These are phyloP conservation scores for Orycteropus afer DNA, from an alignment of 2,113 vertebrate species.

Conservation along the genomic window DNA sequence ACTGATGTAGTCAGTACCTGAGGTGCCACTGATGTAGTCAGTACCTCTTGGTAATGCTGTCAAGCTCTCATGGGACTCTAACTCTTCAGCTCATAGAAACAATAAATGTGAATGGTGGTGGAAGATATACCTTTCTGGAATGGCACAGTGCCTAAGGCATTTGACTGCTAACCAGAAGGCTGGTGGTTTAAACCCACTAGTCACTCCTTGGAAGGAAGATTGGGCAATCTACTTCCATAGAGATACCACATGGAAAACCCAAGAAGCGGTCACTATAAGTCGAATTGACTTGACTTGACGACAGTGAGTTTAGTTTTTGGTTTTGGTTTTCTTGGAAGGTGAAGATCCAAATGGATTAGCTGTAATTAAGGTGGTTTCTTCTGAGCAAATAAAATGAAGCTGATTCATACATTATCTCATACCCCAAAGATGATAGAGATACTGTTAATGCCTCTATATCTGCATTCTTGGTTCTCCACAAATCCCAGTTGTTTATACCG, in stretches of 20 bases:
- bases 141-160: too few relatives aligned
- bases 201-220: too few relatives aligned
- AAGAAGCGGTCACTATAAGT: too few relatives aligned
- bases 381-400: slow-evolving; percentile 87
- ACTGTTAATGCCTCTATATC: slow-evolving; percentile 81
- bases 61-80: not conserved
- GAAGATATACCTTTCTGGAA: slow-evolving; percentile 86
- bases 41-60: not conserved
- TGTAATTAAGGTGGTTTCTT: slow-evolving; percentile 90
- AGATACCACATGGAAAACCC: too few relatives aligned
- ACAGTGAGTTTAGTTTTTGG: too few relatives aligned
- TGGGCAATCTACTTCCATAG: too few relatives aligned
- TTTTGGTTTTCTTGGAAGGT: slow-evolving; percentile 85
- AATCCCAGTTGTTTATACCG: slow-evolving; percentile 89
- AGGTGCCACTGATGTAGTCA: too few relatives aligned
- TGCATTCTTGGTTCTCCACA: slow-evolving; percentile 85
- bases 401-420: slow-evolving; percentile 82
- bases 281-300: too few relatives aligned
- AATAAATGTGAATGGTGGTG: slow-evolving; percentile 87
- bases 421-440: slow-evolving; percentile 77
- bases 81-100: slow-evolving; percentile 91
- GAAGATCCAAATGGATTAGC: slow-evolving; percentile 81
- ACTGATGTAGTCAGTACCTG: too few relatives aligned
- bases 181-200: too few relatives aligned
- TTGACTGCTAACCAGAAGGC: too few relatives aligned